Percentiles rank a stretch among this genome's conserved stretches.
phyloP scores from a whole-genome alignment of 2,113 vertebrate species.

The Prunella fulvescens region DNA sequence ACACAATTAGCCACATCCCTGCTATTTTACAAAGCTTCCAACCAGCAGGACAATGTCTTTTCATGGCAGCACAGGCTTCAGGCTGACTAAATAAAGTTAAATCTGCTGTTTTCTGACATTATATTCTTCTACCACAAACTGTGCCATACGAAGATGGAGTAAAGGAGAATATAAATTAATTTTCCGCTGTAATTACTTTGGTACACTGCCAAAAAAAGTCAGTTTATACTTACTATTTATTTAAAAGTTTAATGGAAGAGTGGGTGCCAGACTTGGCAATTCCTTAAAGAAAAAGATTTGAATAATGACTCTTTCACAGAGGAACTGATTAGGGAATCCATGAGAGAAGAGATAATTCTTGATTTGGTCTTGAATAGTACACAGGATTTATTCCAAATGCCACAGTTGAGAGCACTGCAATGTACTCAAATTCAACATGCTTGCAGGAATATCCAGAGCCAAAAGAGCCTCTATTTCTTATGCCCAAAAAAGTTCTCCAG shows the following conservation, averaged over 20 bases:
- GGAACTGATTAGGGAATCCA: not conserved
- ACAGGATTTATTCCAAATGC: not conserved
- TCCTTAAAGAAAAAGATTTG: not conserved
- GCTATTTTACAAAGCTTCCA: not conserved
- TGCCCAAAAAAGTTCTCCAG: not conserved
- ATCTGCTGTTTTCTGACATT: not conserved
- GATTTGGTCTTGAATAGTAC: not conserved
- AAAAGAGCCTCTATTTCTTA: not conserved
- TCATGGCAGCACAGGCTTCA: not conserved
- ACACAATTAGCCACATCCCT: not conserved
- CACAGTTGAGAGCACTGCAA: not conserved
- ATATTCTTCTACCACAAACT: not conserved
- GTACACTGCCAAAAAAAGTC: not conserved
- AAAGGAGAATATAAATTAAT: not conserved
- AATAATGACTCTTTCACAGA: conserved; percentile 6
- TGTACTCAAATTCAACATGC: not conserved
- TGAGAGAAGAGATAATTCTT: not conserved
- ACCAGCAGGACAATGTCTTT: not conserved
- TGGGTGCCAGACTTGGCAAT: not conserved
- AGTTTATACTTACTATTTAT: not conserved
- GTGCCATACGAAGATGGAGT: not conserved
- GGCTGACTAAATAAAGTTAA: not conserved
- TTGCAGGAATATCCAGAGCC: not conserved
- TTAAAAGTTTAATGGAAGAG: not conserved
- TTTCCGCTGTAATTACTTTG: not conserved